A percentile compares a stretch with the other conserved stretches of the same genome.
Conservation (phyloP, 2,113 vertebrate genomes). For the Oncorhynchus mykiss region DNA sequence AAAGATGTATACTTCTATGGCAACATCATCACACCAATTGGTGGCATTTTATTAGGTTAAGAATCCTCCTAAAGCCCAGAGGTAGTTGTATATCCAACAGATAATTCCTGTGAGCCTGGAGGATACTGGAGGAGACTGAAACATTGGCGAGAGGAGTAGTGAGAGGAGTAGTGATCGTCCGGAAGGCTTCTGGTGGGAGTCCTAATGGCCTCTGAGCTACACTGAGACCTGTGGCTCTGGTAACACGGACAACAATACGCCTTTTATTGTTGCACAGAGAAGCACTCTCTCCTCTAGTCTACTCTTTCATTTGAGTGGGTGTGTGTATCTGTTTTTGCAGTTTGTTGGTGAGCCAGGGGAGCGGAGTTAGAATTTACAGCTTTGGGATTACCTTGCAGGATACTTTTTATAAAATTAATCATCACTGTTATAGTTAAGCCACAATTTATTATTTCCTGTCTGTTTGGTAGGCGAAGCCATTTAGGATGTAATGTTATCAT, state of each 20-base stretch:
- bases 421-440: constrained; percentile 13
- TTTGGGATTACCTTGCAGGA: constrained; percentile 33
- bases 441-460: constrained; percentile 31
- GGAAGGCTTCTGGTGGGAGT: constrained; percentile 30
- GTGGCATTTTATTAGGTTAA: not conserved
- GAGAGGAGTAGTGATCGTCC: not conserved
- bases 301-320: constrained; percentile 48
- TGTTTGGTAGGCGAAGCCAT: constrained; percentile 9
- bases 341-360: constrained; percentile 33
- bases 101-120: constrained; percentile 34
- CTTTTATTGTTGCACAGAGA: constrained; percentile 52
- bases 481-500: constrained; percentile 19
- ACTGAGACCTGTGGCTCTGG: constrained; percentile 44
- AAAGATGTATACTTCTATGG: not conserved
- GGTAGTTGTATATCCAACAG: constrained; percentile 9
- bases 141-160: constrained; percentile 11
- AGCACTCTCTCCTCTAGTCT: constrained; percentile 25
- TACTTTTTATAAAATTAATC: constrained; percentile 44
- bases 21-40: not conserved
- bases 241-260: constrained; percentile 51
- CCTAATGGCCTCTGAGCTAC: constrained; percentile 38
- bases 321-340: constrained; percentile 52
- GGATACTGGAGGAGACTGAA: constrained; percentile 35
- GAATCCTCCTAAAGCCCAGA: constrained; percentile 1
- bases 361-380: constrained; percentile 32